Evolutionary conservation across 2,888 invertebrate genomes (phyloP), one percentile per base, ranked within the genome.

Genomic region (Nasonovia ribisnigri): DNA sequence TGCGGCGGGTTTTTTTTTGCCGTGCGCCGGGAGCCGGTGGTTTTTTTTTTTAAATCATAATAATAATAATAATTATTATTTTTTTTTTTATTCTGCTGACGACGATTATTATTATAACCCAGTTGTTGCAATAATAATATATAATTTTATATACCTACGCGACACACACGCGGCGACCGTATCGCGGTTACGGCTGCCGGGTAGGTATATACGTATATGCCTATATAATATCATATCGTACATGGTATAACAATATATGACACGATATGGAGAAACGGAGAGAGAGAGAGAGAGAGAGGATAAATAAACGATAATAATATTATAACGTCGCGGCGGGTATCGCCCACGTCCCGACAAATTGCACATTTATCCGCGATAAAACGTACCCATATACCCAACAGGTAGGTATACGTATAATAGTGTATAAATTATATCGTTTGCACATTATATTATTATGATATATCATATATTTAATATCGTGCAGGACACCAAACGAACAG

Each of bases 271-370:
- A n/a, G n/a, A n/a, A n/a, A n/a, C n/a, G n/a, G n/a, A n/a, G n/a
- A n/a, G n/a, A n/a, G n/a, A n/a, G n/a, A n/a, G 16, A n/a, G 67
- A 10, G 46, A 84, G 86, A 84, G 43, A 36, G 84, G 8, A n/a
- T 26, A 29, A 77, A 36, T 77, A 77, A 10, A 36, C 67, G 67
- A 57, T 46, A 67, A 91, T n/a, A n/a, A n/a, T n/a, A n/a, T n/a
- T n/a, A 89, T n/a, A 46, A 36, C 92, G 87, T 60, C 87, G 87
- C 87, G 60, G 60, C 29, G 67, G 90, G 89, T 84, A 36, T 89
- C 89, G 93, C 93, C 93, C 93, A 93, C 93, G 60, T 84, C 60
- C 48, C 36, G 93, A 93, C 93, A 93, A 93, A 93, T 93, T 90
- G 92, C 92, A 88, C 51, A 43, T 77, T 51, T 46, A 36, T 42